A percentile compares a stretch with the other conserved stretches of the same genome.
phyloP scores from a whole-genome alignment of 1,140 invertebrate genomes.

The Pygmarrhopalites habei region DNA sequence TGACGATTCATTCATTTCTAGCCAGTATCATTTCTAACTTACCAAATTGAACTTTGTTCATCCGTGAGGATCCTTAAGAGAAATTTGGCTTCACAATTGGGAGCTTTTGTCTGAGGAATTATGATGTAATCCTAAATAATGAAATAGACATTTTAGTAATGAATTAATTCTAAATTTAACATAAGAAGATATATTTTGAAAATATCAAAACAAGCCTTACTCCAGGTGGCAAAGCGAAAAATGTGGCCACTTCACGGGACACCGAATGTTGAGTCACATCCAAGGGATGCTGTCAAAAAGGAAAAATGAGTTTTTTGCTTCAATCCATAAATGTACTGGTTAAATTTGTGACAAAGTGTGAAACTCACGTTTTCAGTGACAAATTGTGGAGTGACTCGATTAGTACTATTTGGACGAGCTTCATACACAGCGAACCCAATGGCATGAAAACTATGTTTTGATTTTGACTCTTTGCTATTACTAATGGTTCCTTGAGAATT shows the following conservation, averaged over 20 bases:
- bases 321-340: neutral
- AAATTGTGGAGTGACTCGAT: slow-evolving; percentile 54
- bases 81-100: slow-evolving; percentile 63
- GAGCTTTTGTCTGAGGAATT: slow-evolving; percentile 63
- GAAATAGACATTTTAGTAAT: too few species aligned
- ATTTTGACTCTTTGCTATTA: slow-evolving; percentile 17
- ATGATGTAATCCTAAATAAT: slow-evolving; percentile 72
- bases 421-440: slow-evolving; percentile 66
- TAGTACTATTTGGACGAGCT: slow-evolving; percentile 53
- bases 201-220: too few species aligned
- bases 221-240: slow-evolving; percentile 65
- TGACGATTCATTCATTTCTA: too few species aligned
- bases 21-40: too few species aligned
- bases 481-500: slow-evolving; percentile 10
- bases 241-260: slow-evolving; percentile 62
- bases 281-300: slow-evolving; percentile 52
- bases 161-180: neutral
- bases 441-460: slow-evolving; percentile 46
- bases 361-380: slow-evolving; percentile 53
- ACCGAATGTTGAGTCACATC: slow-evolving; percentile 61
- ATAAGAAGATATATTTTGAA: neutral
- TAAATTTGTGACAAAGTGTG: neutral
- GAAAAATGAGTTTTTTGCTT: neutral
- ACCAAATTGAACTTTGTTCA: slow-evolving; percentile 66
- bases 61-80: slow-evolving; percentile 63